Base-by-base conservation (phyloP, 2,797 vertebrate species). In the Remorina albescens region DNA sequence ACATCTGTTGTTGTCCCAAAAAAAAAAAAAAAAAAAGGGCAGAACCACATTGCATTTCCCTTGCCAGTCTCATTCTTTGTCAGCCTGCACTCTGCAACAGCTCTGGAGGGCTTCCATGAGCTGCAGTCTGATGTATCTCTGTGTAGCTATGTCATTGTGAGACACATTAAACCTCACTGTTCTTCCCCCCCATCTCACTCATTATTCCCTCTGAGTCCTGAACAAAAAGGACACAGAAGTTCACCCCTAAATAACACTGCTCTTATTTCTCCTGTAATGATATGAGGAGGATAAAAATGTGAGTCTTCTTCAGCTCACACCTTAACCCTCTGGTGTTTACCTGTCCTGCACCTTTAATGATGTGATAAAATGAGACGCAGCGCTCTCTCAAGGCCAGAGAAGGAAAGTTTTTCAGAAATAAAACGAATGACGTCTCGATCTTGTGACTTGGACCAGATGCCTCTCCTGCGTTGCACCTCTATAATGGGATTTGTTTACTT, bases 1-100 rank as follows among this genome's bases (percentile, higher is more conserved):
- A 74, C 89, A 91, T 86, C 90, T 91, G 90, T 80, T 82, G 82
- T 78, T 82, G 76, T 76, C 53, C 53, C 42, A n/a, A n/a, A n/a
- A n/a, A 70, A 75, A 71, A 60, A 76, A 80, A 49, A 47, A 47
- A 47, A 47, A 47, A 42, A 81, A 80, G 59, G 58, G 47, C 44
- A 65, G 42, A 61, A 81, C 78, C 75, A 81, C 65, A 71, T 73
- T 21, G 51, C 74, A 74, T 87, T 85, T 80, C 73, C 83, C 70
- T 59, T 42, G 66, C 74, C 78, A 28, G 63, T 71, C 67, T 85
- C 70, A 62, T 88, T 87, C 85, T 88, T 70, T 72, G 78, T 88
- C 78, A 81, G 80, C 21, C 53, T 36, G 83, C 69, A 74, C 51
- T 80, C 64, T 46, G 59, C 50, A 41, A 23, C 70, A 49, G 59